Evolutionary conservation across 1,140 invertebrate genomes (phyloP), one percentile per base, ranked within the genome.

Genomic region (Drosophila virilis): DNA sequence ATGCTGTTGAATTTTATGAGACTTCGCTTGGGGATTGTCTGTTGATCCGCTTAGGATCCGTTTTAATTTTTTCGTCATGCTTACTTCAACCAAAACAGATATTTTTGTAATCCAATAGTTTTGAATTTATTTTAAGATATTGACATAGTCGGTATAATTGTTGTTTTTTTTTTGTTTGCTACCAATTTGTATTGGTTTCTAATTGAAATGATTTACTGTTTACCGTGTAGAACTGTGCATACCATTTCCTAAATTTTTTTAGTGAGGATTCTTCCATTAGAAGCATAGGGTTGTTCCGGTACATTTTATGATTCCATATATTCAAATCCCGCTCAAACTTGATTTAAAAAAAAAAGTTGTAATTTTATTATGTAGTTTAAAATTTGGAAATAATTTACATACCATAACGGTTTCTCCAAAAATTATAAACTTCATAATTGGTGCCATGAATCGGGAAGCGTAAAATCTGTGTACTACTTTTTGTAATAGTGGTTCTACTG

Each of bases 281-380:
- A 33, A 97, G 93, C 0, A 95, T 74, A 0, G 97, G 97, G 32
- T 94, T 94, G 48, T 93, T 94, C 0, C 95, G 91, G 91, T 95
- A 98, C 42, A 93, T 94, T 86, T 98, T 98, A 92, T 96, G 95
- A 85, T 98, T 98, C 98, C 98, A 98, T 6, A 98, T 95, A 64
- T 94, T 94, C 0, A 98, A 95, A 85, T 98, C 98, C 3, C 97
- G 93, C 90, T 97, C 95, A 83, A 98, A 95, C 96, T 97, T 54
- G 92, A 69, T 93, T 93, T 52, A 12, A 76, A 42, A 58, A 12
- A 45, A 13, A 28, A 42, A 22, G 17, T 22, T 22, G 7, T 64
- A 42, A 12, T 33, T 9, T 50, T 5, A 28, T 5, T 28, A 28
- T 28, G 22, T 5, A 28, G 22, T 28, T 28, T 28, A 15, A 10